Percentiles rank a stretch among this genome's conserved stretches.
These are phyloP conservation scores for Ctenodactylus gundi DNA, from an alignment of 2,113 vertebrate species.

Conservation along the genomic window DNA sequence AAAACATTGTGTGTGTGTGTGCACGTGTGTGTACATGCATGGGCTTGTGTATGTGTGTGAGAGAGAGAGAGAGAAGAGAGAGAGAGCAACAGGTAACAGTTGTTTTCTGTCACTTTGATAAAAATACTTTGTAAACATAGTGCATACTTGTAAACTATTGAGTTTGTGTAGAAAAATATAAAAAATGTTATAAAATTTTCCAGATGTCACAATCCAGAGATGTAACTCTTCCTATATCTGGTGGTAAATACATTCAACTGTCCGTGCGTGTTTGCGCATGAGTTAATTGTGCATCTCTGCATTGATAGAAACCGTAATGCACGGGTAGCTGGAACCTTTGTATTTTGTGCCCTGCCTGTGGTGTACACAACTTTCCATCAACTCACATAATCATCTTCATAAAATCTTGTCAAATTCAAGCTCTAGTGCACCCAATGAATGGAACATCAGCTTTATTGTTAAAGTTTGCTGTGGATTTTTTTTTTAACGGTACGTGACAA, in stretches of 20 bases:
- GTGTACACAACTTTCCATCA: not conserved
- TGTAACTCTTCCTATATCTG: not conserved
- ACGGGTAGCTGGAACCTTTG: not conserved
- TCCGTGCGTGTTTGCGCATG: not conserved
- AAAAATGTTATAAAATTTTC: not conserved
- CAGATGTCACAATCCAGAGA: not conserved
- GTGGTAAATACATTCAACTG: accelerated
- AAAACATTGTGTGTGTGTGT: not conserved
- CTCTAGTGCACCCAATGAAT: not conserved
- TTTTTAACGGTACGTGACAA: not conserved
- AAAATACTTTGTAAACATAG: not conserved
- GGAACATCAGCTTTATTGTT: not conserved
- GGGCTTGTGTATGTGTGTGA: too few relatives aligned
- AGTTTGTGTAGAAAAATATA: not conserved
- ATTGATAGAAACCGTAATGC: not conserved
- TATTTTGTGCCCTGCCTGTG: not conserved
- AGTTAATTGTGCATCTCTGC: not conserved
- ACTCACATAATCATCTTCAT: not conserved
- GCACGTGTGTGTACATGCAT: too few relatives aligned
- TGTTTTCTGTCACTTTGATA: not conserved
- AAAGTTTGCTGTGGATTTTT: not conserved
- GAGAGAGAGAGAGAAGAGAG: too few relatives aligned
- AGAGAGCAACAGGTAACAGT: not conserved
- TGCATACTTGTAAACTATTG: not conserved
- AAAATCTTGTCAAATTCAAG: not conserved